Percentiles rank a stretch among this genome's conserved stretches.
These are phyloP conservation scores for Graptemys geographica DNA, from an alignment of 2,797 vertebrate species.

Conservation along the genomic window DNA sequence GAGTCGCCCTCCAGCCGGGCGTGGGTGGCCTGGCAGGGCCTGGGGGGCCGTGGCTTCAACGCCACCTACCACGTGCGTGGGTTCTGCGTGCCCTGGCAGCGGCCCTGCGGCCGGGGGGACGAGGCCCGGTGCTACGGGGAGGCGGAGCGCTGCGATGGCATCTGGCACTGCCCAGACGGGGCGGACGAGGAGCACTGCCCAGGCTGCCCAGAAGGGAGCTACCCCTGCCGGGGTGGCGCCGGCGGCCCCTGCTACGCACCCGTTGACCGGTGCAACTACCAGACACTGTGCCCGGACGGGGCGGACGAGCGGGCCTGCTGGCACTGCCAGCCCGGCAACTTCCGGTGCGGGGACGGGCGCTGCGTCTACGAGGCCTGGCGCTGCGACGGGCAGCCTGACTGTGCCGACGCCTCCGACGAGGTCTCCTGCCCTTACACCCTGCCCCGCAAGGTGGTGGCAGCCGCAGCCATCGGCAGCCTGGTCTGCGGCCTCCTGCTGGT, in stretches of 20 bases:
- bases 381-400: slow-evolving; percentile 93
- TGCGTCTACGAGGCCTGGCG: slow-evolving; percentile 95
- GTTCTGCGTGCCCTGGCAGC: slow-evolving; percentile 92
- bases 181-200: slow-evolving; percentile 88
- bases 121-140: slow-evolving; percentile 85
- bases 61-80: slow-evolving; percentile 91
- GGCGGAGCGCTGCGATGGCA: slow-evolving; percentile 88
- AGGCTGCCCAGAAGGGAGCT: slow-evolving; percentile 84
- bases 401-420: slow-evolving; percentile 91
- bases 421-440: slow-evolving; percentile 88
- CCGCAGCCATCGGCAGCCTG: slow-evolving; percentile 91
- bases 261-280: slow-evolving; percentile 92
- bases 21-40: slow-evolving; percentile 78
- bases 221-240: slow-evolving; percentile 81
- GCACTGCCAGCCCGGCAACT: slow-evolving; percentile 90
- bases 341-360: slow-evolving; percentile 91
- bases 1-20: slow-evolving; percentile 88
- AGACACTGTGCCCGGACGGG: slow-evolving; percentile 89
- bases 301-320: slow-evolving; percentile 91
- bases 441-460: slow-evolving; percentile 93
- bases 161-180: slow-evolving; percentile 91
- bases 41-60: slow-evolving; percentile 85
- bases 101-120: slow-evolving; percentile 86
- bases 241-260: slow-evolving; percentile 85
- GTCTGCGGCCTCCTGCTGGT: slow-evolving; percentile 93